Conservation (phyloP, 2,888 invertebrate genomes). For the Geotrupes spiniger region DNA sequence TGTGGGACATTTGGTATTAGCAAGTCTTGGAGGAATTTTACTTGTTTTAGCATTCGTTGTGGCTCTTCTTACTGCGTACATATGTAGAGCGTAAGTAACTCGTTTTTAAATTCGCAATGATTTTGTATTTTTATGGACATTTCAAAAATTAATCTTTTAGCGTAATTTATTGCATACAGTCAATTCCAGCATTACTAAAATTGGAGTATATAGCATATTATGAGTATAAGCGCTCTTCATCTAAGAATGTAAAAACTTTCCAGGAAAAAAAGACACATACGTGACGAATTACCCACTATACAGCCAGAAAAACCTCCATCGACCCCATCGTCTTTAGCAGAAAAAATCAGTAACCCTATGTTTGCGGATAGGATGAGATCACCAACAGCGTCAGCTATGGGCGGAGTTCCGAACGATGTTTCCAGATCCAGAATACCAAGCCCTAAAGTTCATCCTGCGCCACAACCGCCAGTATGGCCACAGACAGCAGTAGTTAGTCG, state of each 20-base stretch:
- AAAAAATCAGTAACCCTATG: conserved; percentile 44
- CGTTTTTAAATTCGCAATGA: conserved; percentile 1
- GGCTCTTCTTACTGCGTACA: conserved; percentile 71
- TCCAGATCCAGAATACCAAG: conserved; percentile 43
- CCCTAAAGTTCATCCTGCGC: conserved; percentile 52
- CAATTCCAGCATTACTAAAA: too few species aligned
- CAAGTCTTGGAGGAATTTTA: conserved; percentile 69
- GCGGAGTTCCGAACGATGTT: conserved; percentile 50
- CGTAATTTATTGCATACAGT: too few species aligned
- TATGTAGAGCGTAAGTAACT: conserved; percentile 66
- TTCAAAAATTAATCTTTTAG: too few species aligned
- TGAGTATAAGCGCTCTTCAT: too few species aligned
- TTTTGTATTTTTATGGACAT: too few species aligned
- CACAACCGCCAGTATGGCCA: conserved; percentile 60
- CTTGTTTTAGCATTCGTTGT: conserved; percentile 73
- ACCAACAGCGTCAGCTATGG: conserved; percentile 45
- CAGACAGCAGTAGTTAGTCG: conserved; percentile 65
- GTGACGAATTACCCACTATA: conserved; percentile 28
- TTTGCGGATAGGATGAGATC: conserved; percentile 47
- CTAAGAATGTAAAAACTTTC: neutral
- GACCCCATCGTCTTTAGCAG: conserved; percentile 28
- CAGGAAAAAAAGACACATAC: conserved; percentile 25
- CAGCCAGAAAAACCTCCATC: conserved; percentile 40
- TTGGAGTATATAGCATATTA: too few species aligned
- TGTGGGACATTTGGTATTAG: conserved; percentile 49